Conservation (phyloP, 2,113 vertebrate species). For the Cavia porcellus region DNA sequence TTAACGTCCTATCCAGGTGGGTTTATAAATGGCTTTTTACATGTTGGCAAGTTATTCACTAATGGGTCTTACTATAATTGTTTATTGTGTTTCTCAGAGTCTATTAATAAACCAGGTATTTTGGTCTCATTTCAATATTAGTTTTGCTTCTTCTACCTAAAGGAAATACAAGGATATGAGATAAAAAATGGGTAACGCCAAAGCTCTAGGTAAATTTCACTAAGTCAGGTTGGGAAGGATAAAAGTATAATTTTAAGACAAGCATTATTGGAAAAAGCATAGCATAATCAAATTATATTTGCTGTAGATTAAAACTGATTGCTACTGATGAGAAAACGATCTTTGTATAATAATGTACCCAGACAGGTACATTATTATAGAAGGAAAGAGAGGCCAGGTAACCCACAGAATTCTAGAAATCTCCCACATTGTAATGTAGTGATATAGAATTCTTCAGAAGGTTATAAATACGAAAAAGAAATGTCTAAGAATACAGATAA, state of each 20-base stretch:
- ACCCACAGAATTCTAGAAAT: slow-evolving; percentile 12
- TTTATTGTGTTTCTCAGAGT: background rate
- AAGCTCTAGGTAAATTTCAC: slow-evolving; percentile 28
- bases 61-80: background rate
- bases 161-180: background rate
- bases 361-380: background rate
- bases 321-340: background rate
- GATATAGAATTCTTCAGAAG: background rate
- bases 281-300: slow-evolving; percentile 1
- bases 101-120: background rate
- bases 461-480: background rate
- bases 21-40: slow-evolving; percentile 34
- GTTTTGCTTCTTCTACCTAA: slow-evolving; percentile 28
- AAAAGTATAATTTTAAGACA: slow-evolving; percentile 21
- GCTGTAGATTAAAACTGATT: slow-evolving; percentile 9
- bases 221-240: background rate
- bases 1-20: background rate
- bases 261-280: background rate
- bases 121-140: background rate
- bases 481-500: slow-evolving; percentile 15
- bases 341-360: background rate
- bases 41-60: background rate
- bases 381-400: background rate
- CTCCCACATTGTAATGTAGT: background rate
- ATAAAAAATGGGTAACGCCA: background rate